These are phyloP conservation scores for Amblyopsis rosae DNA, from an alignment of 2,113 vertebrate species.

Conservation along the genomic window DNA sequence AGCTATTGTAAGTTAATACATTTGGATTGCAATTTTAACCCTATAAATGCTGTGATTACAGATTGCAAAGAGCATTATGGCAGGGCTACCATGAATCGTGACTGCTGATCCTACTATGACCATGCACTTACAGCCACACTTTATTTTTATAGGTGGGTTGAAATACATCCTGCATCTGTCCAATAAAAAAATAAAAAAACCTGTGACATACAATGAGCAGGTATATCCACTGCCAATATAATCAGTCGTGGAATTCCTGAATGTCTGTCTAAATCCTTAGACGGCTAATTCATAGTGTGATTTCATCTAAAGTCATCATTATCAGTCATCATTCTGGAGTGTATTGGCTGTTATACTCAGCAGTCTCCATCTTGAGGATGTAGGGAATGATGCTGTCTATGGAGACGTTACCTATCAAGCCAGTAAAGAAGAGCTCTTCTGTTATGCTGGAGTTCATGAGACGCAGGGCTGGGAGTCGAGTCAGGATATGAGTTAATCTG, in stretches of 20 bases:
- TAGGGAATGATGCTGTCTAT: conserved; percentile 99
- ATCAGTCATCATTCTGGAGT: conserved; percentile 74
- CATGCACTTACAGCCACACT: too few species aligned
- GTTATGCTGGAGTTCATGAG: conserved; percentile 97
- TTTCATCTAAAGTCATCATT: conserved; percentile 1
- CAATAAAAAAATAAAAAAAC: too few species aligned
- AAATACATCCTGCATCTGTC: too few species aligned
- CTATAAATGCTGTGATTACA: too few species aligned
- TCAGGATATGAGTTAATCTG: conserved; percentile 93
- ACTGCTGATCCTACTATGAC: too few species aligned
- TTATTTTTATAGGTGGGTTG: too few species aligned
- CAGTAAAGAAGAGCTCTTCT: conserved; percentile 98
- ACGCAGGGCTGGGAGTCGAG: conserved; percentile 92
- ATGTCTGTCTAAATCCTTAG: conserved; percentile 16
- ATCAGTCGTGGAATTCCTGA: conserved; percentile 23
- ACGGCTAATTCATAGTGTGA: conserved; percentile 1
- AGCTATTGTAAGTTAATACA: background rate
- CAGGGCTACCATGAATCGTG: too few species aligned
- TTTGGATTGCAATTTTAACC: too few species aligned
- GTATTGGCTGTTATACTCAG: conserved; percentile 96
- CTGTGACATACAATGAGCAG: too few species aligned
- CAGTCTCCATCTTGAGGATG: conserved; percentile 99
- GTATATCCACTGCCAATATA: conserved; percentile 13
- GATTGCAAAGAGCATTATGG: too few species aligned
- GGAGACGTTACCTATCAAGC: conserved; percentile 95